phyloP scores from a whole-genome alignment of 2,113 vertebrate genomes.

The Globicephala melas region DNA sequence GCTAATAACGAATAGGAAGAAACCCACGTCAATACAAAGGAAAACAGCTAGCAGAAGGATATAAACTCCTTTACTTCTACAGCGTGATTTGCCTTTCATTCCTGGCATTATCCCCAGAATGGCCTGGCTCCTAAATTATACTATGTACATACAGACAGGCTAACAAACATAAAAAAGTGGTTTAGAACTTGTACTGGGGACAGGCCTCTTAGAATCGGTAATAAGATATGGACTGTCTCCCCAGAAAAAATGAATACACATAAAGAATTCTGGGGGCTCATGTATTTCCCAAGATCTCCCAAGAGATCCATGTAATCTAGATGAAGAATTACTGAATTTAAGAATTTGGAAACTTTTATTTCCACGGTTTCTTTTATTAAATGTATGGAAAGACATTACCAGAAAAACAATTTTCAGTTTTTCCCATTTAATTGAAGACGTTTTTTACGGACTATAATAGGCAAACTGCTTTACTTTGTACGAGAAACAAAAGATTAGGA shows the following conservation, averaged over 20 bases:
- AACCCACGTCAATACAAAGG: neutral
- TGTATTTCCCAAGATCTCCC: neutral
- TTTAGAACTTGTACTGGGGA: neutral
- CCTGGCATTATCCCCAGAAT: neutral
- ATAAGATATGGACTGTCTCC: neutral
- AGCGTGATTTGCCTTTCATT: neutral
- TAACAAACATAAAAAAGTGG: neutral
- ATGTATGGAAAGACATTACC: neutral
- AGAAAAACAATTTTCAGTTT: slow-evolving; percentile 34
- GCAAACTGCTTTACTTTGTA: neutral
- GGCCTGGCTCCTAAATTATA: neutral
- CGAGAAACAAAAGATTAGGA: neutral
- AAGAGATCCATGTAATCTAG: neutral
- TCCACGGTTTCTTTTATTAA: slow-evolving; percentile 1
- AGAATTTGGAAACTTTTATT: slow-evolving; percentile 30
- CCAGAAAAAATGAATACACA: neutral
- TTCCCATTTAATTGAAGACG: neutral
- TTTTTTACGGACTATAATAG: neutral
- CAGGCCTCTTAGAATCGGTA: neutral
- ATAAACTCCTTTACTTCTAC: neutral
- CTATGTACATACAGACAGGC: neutral
- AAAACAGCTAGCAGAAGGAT: neutral
- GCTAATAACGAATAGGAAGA: neutral
- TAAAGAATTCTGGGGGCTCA: neutral
- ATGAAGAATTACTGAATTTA: slow-evolving; percentile 34